phyloP scores from a whole-genome alignment of 2,113 vertebrate species.

The Eolophus roseicapilla region DNA sequence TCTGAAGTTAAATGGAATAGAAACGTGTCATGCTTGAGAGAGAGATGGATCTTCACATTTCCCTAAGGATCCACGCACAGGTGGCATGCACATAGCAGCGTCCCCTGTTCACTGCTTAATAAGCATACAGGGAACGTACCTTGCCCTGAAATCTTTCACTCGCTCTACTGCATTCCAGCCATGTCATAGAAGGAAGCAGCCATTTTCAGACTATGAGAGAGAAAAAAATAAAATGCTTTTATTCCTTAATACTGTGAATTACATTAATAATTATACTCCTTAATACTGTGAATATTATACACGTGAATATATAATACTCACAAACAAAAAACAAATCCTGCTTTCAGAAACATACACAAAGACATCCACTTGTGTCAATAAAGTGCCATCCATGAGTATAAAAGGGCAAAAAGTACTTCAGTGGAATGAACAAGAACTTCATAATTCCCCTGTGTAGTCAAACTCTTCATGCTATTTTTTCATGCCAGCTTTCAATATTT shows the following conservation, averaged over 20 bases:
- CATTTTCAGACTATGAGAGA: accelerated
- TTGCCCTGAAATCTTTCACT: background rate
- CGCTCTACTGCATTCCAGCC: background rate
- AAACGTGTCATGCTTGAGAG: background rate
- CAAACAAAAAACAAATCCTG: background rate
- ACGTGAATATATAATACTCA: background rate
- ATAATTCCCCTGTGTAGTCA: background rate
- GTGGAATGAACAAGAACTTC: background rate
- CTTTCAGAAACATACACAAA: background rate
- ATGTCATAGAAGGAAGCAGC: background rate
- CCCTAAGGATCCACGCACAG: accelerated
- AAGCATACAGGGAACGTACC: accelerated
- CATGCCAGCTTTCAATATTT: background rate
- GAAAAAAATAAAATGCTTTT: background rate
- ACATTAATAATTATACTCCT: background rate
- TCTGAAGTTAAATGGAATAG: background rate
- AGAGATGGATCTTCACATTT: background rate
- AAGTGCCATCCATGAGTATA: background rate
- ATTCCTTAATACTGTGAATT: background rate
- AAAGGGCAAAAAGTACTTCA: background rate
- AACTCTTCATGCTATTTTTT: background rate
- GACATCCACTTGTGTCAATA: background rate
- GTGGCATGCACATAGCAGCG: accelerated
- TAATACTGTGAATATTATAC: background rate
- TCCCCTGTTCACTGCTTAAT: background rate